These are phyloP conservation scores for Falco rusticolus DNA, from an alignment of 2,797 vertebrate genomes.

Conservation along the genomic window DNA sequence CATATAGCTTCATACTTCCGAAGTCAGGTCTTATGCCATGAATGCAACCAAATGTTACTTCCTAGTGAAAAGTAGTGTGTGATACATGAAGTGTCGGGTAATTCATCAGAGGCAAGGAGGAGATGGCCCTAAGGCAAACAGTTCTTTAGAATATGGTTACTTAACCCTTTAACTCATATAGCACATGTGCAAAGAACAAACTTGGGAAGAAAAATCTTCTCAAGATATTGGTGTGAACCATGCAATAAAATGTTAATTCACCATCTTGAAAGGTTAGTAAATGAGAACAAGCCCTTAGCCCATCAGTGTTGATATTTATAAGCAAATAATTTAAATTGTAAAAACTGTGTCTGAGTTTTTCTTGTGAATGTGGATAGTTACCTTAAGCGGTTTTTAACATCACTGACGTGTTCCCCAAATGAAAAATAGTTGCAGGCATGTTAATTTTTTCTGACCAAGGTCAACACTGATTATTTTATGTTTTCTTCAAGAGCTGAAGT, in stretches of 20 bases:
- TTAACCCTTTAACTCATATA: constrained; percentile 67
- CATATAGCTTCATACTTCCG: constrained; percentile 54
- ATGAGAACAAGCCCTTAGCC: background rate
- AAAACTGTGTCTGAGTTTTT: background rate
- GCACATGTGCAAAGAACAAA: background rate
- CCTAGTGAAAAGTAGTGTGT: constrained; percentile 57
- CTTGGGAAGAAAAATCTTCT: background rate
- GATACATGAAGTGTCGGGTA: constrained; percentile 69
- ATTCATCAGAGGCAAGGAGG: constrained; percentile 71
- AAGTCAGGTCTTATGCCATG: constrained; percentile 41
- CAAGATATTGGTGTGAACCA: background rate
- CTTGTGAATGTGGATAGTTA: background rate
- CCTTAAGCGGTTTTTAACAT: background rate
- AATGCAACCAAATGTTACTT: constrained; percentile 74
- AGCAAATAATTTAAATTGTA: background rate
- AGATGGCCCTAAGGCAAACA: constrained; percentile 67
- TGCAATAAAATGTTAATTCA: background rate
- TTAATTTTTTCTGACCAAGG: background rate
- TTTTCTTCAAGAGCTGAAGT: background rate
- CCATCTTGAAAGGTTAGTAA: background rate
- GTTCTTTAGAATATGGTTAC: constrained; percentile 52
- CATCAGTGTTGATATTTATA: background rate
- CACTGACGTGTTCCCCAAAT: background rate
- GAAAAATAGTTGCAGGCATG: background rate
- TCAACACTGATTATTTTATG: background rate